Evolutionary conservation across 2,113 vertebrate genomes (phyloP), one percentile per base, ranked within the genome.

Genomic region (Hypanus sabinus): DNA sequence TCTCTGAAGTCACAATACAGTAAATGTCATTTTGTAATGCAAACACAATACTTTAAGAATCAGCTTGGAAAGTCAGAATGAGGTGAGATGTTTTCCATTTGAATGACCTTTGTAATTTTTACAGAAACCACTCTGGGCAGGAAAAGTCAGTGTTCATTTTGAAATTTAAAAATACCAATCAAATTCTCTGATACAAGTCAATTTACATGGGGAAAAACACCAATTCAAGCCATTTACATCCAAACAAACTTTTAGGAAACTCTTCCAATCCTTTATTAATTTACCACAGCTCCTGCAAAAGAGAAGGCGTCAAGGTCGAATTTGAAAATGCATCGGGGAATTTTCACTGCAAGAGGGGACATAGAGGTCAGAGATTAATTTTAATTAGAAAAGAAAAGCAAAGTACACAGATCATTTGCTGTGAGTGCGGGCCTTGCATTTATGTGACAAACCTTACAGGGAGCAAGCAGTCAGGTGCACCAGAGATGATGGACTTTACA

Each of bases 71-170:
- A 65, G 20, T n/a, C 16, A 65, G 46, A 85, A 27, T 30, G 81
- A 10, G 1, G 60, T 20, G 12, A 7, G n/a, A 68, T 90, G 11
- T 65, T 33, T 46, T 65, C 60, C 60, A 65, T 60, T 90, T 20
- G 27, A 60, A 60, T 65, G 30, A 20, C 83, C 30, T 57, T n/a
- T 12, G 27, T 62, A 87, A 62, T 62, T 57, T 87, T 87, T 46
- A n/a, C 57, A 62, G 85, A 33, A 90, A 90, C 85, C 60, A 20
- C n/a, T 18, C 30, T 90, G n/a, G 85, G 85, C 60, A 90, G 85
- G 11, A 90, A n/a, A 33, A 90, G 85, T 62, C 60, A 90, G 85
- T n/a, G 18, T 90, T 0, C 0, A 20, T 65, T 90, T 65, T 30
- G 16, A n/a, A 90, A 90, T 18, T 65, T 6, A 87, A 87, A 5